Evolutionary conservation across 2,888 invertebrate genomes (phyloP).

Genomic region (Hyppa rectilinea): DNA sequence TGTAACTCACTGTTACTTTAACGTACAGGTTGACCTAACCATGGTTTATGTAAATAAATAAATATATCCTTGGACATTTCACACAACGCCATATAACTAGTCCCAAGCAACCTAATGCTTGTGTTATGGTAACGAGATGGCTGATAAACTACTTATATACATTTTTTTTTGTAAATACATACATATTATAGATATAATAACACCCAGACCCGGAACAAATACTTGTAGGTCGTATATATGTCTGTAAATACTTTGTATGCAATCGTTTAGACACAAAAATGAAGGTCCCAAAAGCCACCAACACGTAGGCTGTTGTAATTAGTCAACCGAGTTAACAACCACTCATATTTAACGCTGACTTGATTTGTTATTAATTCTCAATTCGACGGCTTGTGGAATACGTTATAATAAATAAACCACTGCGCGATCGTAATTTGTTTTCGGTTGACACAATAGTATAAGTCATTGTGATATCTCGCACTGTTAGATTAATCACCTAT

Average conservation of each 20-base stretch:
- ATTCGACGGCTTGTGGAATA: background rate
- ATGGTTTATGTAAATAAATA: conserved; percentile 9
- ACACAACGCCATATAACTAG: no score
- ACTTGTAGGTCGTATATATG: no score
- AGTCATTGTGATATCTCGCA: conserved; percentile 38
- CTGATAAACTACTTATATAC: no score
- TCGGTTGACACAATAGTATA: conserved; percentile 49
- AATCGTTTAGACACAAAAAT: background rate
- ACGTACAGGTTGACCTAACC: conserved; percentile 19
- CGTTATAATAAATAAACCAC: conserved; percentile 25
- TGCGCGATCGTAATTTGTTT: conserved; percentile 48
- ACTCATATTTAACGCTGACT: conserved; percentile 10
- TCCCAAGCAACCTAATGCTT: no score
- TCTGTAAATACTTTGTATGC: background rate
- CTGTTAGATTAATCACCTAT: conserved; percentile 42
- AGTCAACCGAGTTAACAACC: background rate
- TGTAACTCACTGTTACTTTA: conserved; percentile 40
- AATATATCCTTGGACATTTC: no score
- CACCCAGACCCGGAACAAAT: no score
- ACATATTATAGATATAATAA: no score
- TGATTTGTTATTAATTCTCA: background rate
- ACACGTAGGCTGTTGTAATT: background rate
- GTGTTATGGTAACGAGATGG: no score
- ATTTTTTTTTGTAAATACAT: no score
- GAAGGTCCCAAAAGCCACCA: background rate